Evolutionary conservation across 2,888 invertebrate species (phyloP), one percentile per base, ranked within the genome.

Genomic region (Neoitamus cyanurus): DNA sequence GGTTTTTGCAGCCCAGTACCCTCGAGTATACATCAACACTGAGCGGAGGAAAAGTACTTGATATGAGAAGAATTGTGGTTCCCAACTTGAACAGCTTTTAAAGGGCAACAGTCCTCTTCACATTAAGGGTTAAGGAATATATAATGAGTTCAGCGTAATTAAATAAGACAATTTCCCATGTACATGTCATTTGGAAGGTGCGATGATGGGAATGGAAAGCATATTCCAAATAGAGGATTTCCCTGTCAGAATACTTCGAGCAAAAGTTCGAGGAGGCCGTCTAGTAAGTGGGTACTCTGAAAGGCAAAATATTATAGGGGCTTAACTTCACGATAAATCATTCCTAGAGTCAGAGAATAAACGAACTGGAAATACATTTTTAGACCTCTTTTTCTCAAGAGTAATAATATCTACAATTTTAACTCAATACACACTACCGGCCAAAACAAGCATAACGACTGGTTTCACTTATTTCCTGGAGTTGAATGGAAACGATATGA

Each of bases 101-200:
- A 58, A 58, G 58, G 58, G 20, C 42, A 42, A 58, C 58, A 58
- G 58, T 15, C 58, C 58, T 58, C 58, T 20, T 20, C 25, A 58
- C 58, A 58, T 58, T 58, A 58, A 58, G 58, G 58, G 58, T 58
- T 58, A 58, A 58, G 25, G 58, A 58, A 58, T 58, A 58, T 58
- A n/a, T 58, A 58, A 48, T 20, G 48, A 48, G 48, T 48, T 48
- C 48, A 48, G 15, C 20, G 48, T 48, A 48, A 58, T 58, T 58
- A 58, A 58, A 58, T 58, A 58, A 58, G 58, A 20, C 20, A 58
- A 58, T 58, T 58, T 58, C 25, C 58, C 58, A 58, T 58, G 58
- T 25, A 58, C 20, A 58, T 58, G 15, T 58, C 58, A 58, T 58
- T 58, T 7, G 58, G 25, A 25, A 58, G 20, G 58, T 58, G 58